phyloP scores from a whole-genome alignment of 1,140 invertebrate genomes.

The Cyrtorhinus lividipennis region DNA sequence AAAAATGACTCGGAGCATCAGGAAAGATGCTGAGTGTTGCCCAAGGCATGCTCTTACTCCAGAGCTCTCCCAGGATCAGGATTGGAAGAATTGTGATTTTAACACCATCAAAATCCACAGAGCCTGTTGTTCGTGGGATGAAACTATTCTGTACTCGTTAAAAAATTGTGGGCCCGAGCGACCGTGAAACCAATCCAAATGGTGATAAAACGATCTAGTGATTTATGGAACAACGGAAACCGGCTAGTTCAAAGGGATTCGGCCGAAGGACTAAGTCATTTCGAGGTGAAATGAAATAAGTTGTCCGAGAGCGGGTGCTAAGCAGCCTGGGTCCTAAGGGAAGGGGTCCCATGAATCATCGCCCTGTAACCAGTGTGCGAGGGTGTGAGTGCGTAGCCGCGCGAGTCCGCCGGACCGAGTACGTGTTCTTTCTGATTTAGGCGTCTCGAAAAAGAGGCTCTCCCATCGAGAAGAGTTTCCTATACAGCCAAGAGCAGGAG shows the following conservation, averaged over 20 bases:
- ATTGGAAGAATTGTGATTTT: no score
- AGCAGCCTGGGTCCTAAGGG: background rate
- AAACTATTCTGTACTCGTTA: background rate
- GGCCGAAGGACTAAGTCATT: background rate
- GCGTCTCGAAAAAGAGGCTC: no score
- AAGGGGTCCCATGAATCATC: conserved; percentile 3
- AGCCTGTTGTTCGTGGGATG: background rate
- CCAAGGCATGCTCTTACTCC: no score
- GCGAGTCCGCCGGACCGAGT: background rate
- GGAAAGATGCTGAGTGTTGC: no score
- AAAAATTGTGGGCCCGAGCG: background rate
- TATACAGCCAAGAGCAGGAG: no score
- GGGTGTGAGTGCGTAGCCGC: background rate
- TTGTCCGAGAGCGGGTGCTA: background rate
- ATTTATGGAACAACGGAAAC: conserved; percentile 11
- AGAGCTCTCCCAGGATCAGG: no score
- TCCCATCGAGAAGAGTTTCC: background rate
- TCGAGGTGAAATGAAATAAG: conserved; percentile 4
- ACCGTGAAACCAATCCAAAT: conserved; percentile 2
- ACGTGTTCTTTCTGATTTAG: background rate
- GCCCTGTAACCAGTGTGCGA: background rate
- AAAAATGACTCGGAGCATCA: no score
- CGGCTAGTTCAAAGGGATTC: background rate
- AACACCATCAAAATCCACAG: background rate
- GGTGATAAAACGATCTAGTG: conserved; percentile 8